Percentiles rank a stretch among this genome's conserved stretches.
Conservation (phyloP, 2,797 vertebrate species). For the Pipistrellus kuhlii region DNA sequence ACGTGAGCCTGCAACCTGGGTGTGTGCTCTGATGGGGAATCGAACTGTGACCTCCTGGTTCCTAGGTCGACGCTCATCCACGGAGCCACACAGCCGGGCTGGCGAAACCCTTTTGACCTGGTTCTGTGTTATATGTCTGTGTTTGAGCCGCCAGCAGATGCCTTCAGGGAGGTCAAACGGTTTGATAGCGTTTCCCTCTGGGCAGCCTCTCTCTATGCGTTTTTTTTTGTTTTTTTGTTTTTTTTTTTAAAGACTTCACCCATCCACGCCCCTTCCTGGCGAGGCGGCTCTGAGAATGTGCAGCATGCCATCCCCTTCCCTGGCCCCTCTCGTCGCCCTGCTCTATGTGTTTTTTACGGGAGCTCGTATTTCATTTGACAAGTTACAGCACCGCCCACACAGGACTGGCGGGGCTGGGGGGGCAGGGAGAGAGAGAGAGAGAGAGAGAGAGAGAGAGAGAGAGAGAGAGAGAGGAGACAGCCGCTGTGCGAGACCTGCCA, state of each 20-base stretch:
- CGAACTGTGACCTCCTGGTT: no score
- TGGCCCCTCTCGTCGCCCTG: not conserved
- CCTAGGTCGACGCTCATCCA: no score
- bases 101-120: not conserved
- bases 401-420: no score
- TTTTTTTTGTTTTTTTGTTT: no score
- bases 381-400: conserved; percentile 79
- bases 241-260: not conserved
- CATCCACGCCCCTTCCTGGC: not conserved
- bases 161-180: not conserved
- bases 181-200: no score
- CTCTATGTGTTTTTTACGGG: conserved; percentile 65
- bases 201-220: no score
- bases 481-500: conserved; percentile 70
- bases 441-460: no score
- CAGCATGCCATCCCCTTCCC: not conserved
- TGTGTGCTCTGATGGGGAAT: no score
- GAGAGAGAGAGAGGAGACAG: conserved; percentile 41
- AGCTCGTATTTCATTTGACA: conserved; percentile 77
- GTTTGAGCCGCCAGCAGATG: not conserved
- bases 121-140: not conserved
- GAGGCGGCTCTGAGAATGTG: not conserved
- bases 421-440: no score
- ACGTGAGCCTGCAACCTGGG: no score
- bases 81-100: no score